These are phyloP conservation scores for Sebastes glaucus DNA, from an alignment of 2,797 vertebrate species.

Conservation along the genomic window DNA sequence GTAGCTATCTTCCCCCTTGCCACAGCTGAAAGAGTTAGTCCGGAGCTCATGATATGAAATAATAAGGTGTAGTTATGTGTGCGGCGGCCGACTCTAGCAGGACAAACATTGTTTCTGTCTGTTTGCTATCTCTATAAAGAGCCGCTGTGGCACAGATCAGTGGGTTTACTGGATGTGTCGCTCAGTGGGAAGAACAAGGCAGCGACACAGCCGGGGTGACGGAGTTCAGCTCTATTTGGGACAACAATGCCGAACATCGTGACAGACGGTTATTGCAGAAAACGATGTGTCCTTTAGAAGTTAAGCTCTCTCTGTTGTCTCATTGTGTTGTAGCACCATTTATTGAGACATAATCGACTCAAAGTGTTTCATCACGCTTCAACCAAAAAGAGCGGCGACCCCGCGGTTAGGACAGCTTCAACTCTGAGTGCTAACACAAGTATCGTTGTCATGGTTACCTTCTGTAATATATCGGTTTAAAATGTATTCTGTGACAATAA, in stretches of 20 bases:
- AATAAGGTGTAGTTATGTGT: slow-evolving; percentile 71
- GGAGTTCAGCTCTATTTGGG: slow-evolving; percentile 54
- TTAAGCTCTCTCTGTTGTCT: neutral
- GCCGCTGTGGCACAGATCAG: slow-evolving; percentile 57
- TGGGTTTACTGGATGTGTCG: slow-evolving; percentile 56
- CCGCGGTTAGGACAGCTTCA: neutral
- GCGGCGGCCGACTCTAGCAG: slow-evolving; percentile 51
- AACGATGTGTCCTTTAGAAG: neutral
- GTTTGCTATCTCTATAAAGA: slow-evolving; percentile 55
- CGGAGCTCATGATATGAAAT: slow-evolving; percentile 65
- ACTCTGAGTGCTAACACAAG: neutral
- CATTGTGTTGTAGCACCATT: neutral
- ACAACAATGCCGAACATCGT: slow-evolving; percentile 53
- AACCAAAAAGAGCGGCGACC: neutral
- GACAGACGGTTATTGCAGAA: slow-evolving; percentile 21
- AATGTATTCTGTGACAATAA: neutral
- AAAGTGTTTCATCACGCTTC: neutral
- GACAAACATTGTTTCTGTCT: slow-evolving; percentile 69
- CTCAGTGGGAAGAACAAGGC: slow-evolving; percentile 72
- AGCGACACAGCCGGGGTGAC: slow-evolving; percentile 53
- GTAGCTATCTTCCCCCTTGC: slow-evolving; percentile 64
- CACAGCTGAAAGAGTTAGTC: slow-evolving; percentile 60
- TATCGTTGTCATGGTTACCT: neutral
- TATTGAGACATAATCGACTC: neutral
- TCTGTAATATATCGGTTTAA: neutral